Evolutionary conservation across 2,888 invertebrate species (phyloP).

Genomic region (Oxytorus armatus): DNA sequence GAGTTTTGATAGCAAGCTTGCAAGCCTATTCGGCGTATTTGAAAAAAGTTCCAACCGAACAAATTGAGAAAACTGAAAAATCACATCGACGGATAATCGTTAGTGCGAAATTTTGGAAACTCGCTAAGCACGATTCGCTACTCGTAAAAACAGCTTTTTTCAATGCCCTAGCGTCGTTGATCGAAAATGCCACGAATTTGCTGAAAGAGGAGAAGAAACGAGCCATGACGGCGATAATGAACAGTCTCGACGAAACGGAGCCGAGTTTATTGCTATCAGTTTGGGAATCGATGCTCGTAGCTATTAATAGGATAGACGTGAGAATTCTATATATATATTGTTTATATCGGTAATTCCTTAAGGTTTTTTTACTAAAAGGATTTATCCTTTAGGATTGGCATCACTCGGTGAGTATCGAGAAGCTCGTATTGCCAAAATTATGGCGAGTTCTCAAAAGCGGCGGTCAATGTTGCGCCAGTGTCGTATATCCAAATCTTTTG

Average conservation of each 20-base stretch:
- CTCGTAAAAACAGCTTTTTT: conserved; percentile 89
- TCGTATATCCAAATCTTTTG: conserved; percentile 90
- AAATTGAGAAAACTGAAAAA: conserved; percentile 86
- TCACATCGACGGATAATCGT: conserved; percentile 86
- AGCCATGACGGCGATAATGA: conserved; percentile 87
- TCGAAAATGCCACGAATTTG: conserved; percentile 86
- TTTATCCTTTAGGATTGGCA: conserved; percentile 88
- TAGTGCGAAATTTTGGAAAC: conserved; percentile 90
- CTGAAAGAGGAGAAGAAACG: conserved; percentile 86
- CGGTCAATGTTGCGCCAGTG: conserved; percentile 91
- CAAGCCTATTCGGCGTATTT: conserved; percentile 88
- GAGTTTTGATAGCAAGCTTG: conserved; percentile 88
- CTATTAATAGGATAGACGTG: conserved; percentile 87
- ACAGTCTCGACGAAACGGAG: conserved; percentile 89
- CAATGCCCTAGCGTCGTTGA: conserved; percentile 87
- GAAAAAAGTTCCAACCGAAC: conserved; percentile 85
- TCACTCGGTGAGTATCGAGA: conserved; percentile 89
- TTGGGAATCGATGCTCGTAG: conserved; percentile 91
- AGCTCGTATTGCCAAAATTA: conserved; percentile 90
- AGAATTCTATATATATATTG: conserved; percentile 57
- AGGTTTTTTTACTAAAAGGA: conserved; percentile 3
- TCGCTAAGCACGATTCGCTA: conserved; percentile 86
- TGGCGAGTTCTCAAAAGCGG: conserved; percentile 88
- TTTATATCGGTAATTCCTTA: conserved; percentile 15
- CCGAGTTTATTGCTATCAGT: conserved; percentile 88